Conservation (phyloP, 2,113 vertebrate species). For the Entomyzon cyanotis region DNA sequence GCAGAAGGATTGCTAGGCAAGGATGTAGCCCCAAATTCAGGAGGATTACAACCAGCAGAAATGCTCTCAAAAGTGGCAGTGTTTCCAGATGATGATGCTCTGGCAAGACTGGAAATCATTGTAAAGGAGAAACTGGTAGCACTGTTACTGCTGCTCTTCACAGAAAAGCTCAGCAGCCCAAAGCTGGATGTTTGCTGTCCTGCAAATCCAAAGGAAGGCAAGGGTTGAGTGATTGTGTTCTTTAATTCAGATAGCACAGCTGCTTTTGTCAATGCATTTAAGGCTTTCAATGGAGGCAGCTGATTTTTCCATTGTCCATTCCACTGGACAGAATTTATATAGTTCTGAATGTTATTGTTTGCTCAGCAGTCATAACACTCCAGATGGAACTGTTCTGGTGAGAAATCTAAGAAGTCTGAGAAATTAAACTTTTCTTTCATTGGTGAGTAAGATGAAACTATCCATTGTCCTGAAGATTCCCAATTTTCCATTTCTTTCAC, state of each 20-base stretch:
- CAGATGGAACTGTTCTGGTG: slow-evolving; percentile 86
- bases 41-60: neutral
- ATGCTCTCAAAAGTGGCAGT: slow-evolving; percentile 52
- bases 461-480: slow-evolving; percentile 88
- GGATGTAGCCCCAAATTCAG: slow-evolving; percentile 22
- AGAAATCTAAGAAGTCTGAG: slow-evolving; percentile 86
- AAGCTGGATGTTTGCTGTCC: slow-evolving; percentile 60
- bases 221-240: slow-evolving; percentile 41
- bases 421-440: slow-evolving; percentile 71
- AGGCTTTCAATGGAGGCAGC: slow-evolving; percentile 79
- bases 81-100: slow-evolving; percentile 12
- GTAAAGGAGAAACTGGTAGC: slow-evolving; percentile 77
- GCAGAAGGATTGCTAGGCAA: slow-evolving; percentile 6
- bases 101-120: slow-evolving; percentile 47
- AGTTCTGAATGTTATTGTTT: slow-evolving; percentile 79
- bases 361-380: slow-evolving; percentile 80
- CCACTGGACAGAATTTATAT: slow-evolving; percentile 78
- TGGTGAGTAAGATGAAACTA: slow-evolving; percentile 82
- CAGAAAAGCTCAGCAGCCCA: slow-evolving; percentile 73
- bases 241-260: slow-evolving; percentile 80
- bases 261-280: slow-evolving; percentile 73
- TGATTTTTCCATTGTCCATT: slow-evolving; percentile 79
- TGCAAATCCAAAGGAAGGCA: slow-evolving; percentile 70
- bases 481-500: slow-evolving; percentile 83
- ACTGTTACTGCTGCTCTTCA: slow-evolving; percentile 12